Evolutionary conservation across 1,140 invertebrate genomes (phyloP), one percentile per base, ranked within the genome.

Genomic region (Calephelis nemesis): DNA sequence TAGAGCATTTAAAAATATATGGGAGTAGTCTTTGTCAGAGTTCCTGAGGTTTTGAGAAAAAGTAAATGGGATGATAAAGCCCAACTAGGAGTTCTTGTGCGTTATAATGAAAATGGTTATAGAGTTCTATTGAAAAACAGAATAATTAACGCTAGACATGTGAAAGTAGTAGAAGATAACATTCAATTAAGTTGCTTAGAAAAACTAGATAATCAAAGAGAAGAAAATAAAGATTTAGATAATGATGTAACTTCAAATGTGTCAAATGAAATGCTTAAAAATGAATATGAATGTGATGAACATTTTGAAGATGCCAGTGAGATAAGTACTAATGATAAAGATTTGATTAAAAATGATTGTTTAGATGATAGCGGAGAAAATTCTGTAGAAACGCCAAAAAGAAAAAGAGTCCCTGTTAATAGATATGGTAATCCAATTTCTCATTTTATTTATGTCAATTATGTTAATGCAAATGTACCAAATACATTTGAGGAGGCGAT

Each of bases 401-500:
- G 49, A 13, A 50, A 50, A n/a, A 54, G 52, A 58, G 15, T 39
- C 5, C 52, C 52, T 39, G 52, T 58, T 58, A 39, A 11, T 58
- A 58, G 73, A 74, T 75, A 70, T 68, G 72, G 71, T 65, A 65
- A 71, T 69, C 65, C 74, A 70, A 70, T 74, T 62, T 65, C 75
- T 39, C 73, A 77, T 80, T 78, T 70, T 75, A 81, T 82, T 11
- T 79, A 78, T 76, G 74, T 84, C 6, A 87, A 85, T 60, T 73
- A 79, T 72, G 54, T 74, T 74, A 69, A 87, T 79, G 74, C 74
- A 73, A 74, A 79, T 70, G 75, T 79, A 74, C 76, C 80, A 69
- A 71, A 67, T 67, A 83, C 79, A 11, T 86, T 82, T 77, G 69
- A 81, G 62, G 77, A 87, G 75, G 84, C 81, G 42, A 77, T 78